Base-by-base conservation (phyloP, 2,797 vertebrate species). In the Muscicapa comitata region DNA sequence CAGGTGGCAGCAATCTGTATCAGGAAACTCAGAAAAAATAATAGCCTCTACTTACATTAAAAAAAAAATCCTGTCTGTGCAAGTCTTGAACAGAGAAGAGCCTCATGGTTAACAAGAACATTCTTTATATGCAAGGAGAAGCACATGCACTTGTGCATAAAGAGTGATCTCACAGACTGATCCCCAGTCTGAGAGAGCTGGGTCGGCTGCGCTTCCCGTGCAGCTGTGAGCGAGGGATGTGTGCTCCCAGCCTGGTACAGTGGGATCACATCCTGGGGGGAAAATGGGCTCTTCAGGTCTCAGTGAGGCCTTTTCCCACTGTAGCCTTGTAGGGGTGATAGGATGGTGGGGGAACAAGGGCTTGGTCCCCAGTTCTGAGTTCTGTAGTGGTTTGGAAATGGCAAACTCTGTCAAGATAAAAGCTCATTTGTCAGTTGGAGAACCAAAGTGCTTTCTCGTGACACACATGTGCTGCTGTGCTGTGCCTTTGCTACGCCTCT, bases 241-340 rank as follows among this genome's bases (percentile, higher is more conserved):
- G 0, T 0, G 1, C 50, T 76, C 9, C 38, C 25, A 13, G 26
- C 33, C 1, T 1, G 1, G 17, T 11, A 11, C 50, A 29, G 26
- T 51, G 20, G 28, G 13, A 6, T 6, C 31, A 0, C 0, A 9
- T n/a, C 2, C 8, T 21, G 29, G 2, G 13, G 2, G 28, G 28
- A 5, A 9, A 24, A 31, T 1, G 3, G 3, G 20, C 26, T 5
- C 23, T 10, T 33, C 16, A 4, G 13, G 1, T 26, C 59, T 55
- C 66, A 3, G 0, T 11, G 23, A 29, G 54, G 5, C 4, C 19
- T 6, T 38, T 13, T 51, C 37, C 54, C 2, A 1, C 10, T 57
- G 37, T 28, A n/a, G 68, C 43, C 19, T 3, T 14, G 17, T 16
- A 10, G 25, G 47, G 24, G 5, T 28, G 53, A 13, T 24, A 43